These are phyloP conservation scores for Xiphophorus birchmanni DNA, from an alignment of 2,797 vertebrate genomes.

Conservation along the genomic window DNA sequence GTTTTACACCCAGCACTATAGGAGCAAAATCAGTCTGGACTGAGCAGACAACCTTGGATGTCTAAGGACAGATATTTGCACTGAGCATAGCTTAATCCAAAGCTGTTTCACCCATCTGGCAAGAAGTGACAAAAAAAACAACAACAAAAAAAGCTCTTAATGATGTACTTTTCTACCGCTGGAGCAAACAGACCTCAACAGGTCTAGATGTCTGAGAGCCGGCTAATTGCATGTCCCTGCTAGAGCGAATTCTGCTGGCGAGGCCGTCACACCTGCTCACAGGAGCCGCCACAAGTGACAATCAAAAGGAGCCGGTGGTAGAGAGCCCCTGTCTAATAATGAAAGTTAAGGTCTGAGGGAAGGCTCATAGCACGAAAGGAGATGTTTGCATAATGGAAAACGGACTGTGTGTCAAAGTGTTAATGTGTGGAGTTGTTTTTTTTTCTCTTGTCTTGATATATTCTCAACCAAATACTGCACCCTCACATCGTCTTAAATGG, in stretches of 20 bases:
- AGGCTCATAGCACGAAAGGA: conserved; percentile 30
- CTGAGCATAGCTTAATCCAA: conserved; percentile 35
- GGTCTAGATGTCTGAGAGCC: conserved; percentile 30
- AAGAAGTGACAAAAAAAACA: conserved; percentile 11
- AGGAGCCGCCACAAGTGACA: conserved; percentile 19
- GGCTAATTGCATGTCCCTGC: conserved; percentile 34
- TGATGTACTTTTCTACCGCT: conserved; percentile 49
- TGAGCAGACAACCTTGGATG: conserved; percentile 56
- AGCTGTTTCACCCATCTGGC: conserved; percentile 12
- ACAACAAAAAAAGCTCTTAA: conserved; percentile 44
- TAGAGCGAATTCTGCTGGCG: conserved; percentile 19
- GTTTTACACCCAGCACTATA: conserved; percentile 31
- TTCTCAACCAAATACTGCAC: conserved; percentile 1
- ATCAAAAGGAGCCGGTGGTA: conserved; percentile 37
- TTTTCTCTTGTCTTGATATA: conserved; percentile 9
- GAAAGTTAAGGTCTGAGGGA: conserved; percentile 48
- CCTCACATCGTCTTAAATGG: conserved; percentile 17
- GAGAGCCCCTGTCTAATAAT: conserved; percentile 57
- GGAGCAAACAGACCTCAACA: conserved; percentile 35
- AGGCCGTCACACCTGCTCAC: conserved; percentile 33
- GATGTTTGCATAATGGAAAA: conserved; percentile 53
- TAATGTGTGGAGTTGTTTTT: conserved; percentile 1
- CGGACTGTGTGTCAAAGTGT: conserved; percentile 11
- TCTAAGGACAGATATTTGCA: conserved; percentile 49
- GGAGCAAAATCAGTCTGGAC: conserved; percentile 48